Evolutionary conservation across 2,888 invertebrate genomes (phyloP).

Genomic region (Ormia ochracea): DNA sequence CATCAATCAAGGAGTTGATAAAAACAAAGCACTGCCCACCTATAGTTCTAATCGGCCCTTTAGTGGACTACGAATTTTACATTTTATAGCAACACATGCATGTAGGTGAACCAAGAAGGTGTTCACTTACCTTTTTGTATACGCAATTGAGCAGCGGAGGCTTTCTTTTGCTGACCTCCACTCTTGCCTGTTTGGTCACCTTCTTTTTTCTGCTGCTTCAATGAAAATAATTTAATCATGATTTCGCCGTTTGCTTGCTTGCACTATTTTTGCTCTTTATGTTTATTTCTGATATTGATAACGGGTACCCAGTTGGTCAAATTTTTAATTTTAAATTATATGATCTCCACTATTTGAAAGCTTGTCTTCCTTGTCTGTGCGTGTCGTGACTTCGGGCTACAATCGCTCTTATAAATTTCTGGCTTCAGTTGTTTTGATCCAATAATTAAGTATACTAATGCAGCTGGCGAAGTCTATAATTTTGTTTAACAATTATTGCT

Average conservation of each 20-base stretch:
- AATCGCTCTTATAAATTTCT: slow-evolving; percentile 3
- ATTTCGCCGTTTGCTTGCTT: slow-evolving; percentile 62
- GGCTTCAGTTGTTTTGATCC: not conserved
- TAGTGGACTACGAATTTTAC: no score
- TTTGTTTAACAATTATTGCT: slow-evolving; percentile 6
- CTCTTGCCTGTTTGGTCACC: slow-evolving; percentile 88
- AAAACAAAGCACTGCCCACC: no score
- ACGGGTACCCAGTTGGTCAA: not conserved
- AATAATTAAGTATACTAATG: not conserved
- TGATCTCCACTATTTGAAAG: slow-evolving; percentile 23
- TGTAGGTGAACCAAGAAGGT: no score
- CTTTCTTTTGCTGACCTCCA: slow-evolving; percentile 90
- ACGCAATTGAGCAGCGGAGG: slow-evolving; percentile 96
- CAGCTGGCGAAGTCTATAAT: not conserved
- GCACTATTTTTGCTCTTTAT: slow-evolving; percentile 22
- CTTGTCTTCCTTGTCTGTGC: slow-evolving; percentile 38
- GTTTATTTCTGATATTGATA: not conserved
- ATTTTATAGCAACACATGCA: not conserved
- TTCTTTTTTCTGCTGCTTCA: slow-evolving; percentile 99
- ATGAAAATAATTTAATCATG: slow-evolving; percentile 98
- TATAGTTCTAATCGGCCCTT: no score
- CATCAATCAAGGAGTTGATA: no score
- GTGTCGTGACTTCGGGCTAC: slow-evolving; percentile 27
- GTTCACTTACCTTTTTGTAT: slow-evolving; percentile 92
- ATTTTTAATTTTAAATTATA: slow-evolving; percentile 34